Evolutionary conservation across 2,888 invertebrate species (phyloP).

Genomic region (Glaucopsyche alexis): DNA sequence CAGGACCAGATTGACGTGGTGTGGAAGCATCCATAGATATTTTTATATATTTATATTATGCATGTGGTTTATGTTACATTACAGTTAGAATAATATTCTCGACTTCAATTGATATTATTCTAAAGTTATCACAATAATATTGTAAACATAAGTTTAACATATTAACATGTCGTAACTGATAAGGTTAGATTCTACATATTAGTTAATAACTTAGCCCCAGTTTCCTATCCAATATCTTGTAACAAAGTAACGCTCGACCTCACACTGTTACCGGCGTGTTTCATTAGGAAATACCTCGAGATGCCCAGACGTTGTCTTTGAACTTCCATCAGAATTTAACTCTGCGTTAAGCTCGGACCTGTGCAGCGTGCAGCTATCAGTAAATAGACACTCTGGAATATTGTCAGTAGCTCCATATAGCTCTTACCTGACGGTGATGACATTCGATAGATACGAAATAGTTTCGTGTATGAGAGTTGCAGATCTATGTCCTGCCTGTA

Average conservation of each 20-base stretch:
- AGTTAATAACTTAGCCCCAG: background rate
- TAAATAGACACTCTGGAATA: background rate
- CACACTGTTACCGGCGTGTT: background rate
- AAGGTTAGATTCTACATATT: background rate
- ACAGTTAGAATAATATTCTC: no score
- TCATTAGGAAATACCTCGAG: conserved; percentile 1
- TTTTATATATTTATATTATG: no score
- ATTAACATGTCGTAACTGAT: no score
- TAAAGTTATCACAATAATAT: no score
- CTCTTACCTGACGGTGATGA: background rate
- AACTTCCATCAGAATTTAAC: background rate
- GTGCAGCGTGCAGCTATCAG: background rate
- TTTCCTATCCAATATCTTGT: background rate
- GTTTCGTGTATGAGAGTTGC: background rate
- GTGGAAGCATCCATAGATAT: no score
- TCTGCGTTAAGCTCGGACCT: background rate
- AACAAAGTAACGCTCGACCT: background rate
- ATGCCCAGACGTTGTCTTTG: background rate
- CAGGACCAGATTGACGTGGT: no score
- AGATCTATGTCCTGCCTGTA: no score
- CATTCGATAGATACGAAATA: background rate
- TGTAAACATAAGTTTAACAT: no score
- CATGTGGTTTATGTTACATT: no score
- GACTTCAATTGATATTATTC: no score
- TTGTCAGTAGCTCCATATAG: background rate